Conservation (phyloP, 2,888 invertebrate genomes). For the Lasius platythorax region DNA sequence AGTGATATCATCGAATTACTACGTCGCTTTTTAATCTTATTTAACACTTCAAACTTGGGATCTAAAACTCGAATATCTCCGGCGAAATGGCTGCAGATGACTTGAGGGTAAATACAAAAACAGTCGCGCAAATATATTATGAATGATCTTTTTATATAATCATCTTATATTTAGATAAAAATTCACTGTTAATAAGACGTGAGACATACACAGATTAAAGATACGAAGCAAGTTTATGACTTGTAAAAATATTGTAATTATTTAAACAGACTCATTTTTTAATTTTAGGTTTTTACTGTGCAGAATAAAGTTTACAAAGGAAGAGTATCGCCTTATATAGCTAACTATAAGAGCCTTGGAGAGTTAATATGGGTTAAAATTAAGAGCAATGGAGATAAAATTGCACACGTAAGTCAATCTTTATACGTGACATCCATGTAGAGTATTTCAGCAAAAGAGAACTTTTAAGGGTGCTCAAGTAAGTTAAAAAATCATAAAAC, state of each 20-base stretch:
- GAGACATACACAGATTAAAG: too few relatives aligned
- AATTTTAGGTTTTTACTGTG: slow-evolving; percentile 46
- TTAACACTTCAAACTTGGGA: not conserved
- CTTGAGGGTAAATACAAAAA: too few relatives aligned
- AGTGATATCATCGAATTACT: too few relatives aligned
- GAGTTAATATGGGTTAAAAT: slow-evolving; percentile 66
- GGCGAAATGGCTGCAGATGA: not conserved
- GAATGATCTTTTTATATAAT: not conserved
- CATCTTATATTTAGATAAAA: too few relatives aligned
- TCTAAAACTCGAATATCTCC: not conserved
- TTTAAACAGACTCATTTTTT: too few relatives aligned
- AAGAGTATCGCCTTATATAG: not conserved
- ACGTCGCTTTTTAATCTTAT: not conserved
- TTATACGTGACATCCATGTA: too few relatives aligned
- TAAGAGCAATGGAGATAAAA: slow-evolving; percentile 54
- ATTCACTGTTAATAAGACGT: too few relatives aligned
- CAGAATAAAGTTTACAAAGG: slow-evolving; percentile 72
- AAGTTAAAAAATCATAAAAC: too few relatives aligned
- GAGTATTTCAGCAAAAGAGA: too few relatives aligned
- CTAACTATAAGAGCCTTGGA: slow-evolving; percentile 59
- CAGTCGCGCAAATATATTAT: not conserved
- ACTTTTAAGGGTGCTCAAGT: too few relatives aligned
- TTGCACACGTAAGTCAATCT: slow-evolving; percentile 71
- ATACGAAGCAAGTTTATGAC: not conserved
- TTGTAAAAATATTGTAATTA: too few relatives aligned